Base-by-base conservation (phyloP, 2,888 invertebrate species). In the Dicranocentrus wangi region DNA sequence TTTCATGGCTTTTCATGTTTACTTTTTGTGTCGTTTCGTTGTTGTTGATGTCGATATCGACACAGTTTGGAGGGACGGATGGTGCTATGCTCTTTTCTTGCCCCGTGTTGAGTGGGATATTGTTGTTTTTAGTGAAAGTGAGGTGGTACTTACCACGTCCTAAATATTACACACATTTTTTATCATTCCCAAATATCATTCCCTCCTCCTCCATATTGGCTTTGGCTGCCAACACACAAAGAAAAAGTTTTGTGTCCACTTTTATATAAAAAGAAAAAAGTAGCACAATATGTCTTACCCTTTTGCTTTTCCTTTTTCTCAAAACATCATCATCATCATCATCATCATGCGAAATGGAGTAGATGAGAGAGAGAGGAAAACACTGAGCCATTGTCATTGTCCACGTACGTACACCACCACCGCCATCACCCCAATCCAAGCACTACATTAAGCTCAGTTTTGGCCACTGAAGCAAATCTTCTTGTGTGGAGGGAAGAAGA, bases 81-180 rank as follows among this genome's bases (percentile, higher is more conserved):
- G n/a, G n/a, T n/a, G n/a, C n/a, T n/a, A n/a, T 32, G 32, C 32
- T 32, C 32, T 32, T 32, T 32, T 32, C 32, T 32, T 32, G 32
- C 32, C 10, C 32, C 32, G 32, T 7, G 32, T 32, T 10, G 32
- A 32, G 32, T 32, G 32, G 10, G 3, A 32, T 61, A n/a, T 28
- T 10, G 23, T 28, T 61, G 61, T 28, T 28, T 28, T 28, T 28
- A 55, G 32, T 61, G 61, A 55, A 55, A 55, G 55, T 28, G 32
- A 28, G 61, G 32, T 61, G 15, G 61, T 32, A 28, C 32, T 28
- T 28, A 61, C 61, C 61, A 61, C 61, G 61, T 61, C 61, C 28
- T 61, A 61, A 61, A 61, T 61, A 61, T 61, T 32, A 61, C 32
- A 2, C 55, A 55, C 39, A 39, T 39, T 53, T 32, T 61, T 61